Base-by-base conservation (phyloP, 1,140 invertebrate genomes). In the Drosophila ogumai region DNA sequence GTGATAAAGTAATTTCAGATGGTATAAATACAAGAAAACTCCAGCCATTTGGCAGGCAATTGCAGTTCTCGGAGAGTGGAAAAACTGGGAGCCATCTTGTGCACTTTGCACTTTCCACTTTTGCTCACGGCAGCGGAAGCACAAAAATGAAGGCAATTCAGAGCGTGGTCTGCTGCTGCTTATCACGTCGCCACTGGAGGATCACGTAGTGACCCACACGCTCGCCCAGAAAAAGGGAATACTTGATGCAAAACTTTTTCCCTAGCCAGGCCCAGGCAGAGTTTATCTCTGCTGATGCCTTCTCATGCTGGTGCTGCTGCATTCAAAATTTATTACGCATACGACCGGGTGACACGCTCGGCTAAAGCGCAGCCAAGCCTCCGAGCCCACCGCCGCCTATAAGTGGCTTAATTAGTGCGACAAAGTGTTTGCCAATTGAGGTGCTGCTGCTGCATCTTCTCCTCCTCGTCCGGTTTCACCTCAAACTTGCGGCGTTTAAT, bases 291-390 rank as follows among this genome's bases (percentile, higher is more conserved):
- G 47, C 47, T 68, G 63, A 34, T 28, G 28, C 6, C 41, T n/a
- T 15, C 15, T 50, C 22, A 25, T 41, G 52, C 12, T 41, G 28
- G 5, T 38, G 17, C 50, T 49, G 36, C 36, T 67, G 67, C 64
- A 86, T 86, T 54, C 41, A 87, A 79, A 82, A 87, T 86, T 87
- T 82, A 82, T 86, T 60, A 75, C 75, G 75, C 58, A 82, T 79
- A 68, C 82, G 82, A 56, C 69, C 55, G 59, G 65, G 50, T 55
- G 56, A 50, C 57, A 54, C 59, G 54, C 46, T 44, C 34, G 38
- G 40, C 67, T 49, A 41, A 61, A 71, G 43, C 46, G 67, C 28
- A 31, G 31, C 69, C 69, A 72, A 22, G 68, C 22, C 66, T 44
- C 69, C 49, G 10, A 38, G 65, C 43, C 66, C 43, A 22, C 13